Conservation (phyloP, 2,113 vertebrate genomes). For the Pyrgilauda ruficollis region DNA sequence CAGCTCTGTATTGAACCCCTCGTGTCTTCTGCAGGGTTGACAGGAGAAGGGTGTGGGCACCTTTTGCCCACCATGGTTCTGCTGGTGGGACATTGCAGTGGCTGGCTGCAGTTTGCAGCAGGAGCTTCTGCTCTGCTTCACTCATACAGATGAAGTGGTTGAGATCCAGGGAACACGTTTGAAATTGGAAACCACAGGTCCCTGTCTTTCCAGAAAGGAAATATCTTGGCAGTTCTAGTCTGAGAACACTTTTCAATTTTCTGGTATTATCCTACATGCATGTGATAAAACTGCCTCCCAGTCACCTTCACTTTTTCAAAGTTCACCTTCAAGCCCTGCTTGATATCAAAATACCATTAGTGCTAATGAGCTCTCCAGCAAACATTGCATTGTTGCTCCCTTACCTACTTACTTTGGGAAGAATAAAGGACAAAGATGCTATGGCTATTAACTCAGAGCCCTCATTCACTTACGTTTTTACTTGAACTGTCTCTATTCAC, state of each 20-base stretch:
- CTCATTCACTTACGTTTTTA: background rate
- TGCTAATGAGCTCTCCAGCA: conserved; percentile 43
- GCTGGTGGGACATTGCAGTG: background rate
- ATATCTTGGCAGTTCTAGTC: background rate
- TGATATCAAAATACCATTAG: background rate
- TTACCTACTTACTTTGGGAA: background rate
- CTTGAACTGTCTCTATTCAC: background rate
- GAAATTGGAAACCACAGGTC: background rate
- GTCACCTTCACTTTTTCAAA: background rate
- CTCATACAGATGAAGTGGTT: background rate
- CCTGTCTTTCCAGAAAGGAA: background rate
- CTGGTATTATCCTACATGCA: background rate
- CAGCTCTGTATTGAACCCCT: background rate
- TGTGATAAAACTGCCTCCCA: background rate
- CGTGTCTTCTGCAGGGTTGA: rapidly evolving
- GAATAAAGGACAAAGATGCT: background rate
- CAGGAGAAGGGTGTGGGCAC: background rate
- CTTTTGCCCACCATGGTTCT: background rate
- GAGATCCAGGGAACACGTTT: background rate
- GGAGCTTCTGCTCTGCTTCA: background rate
- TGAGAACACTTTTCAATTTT: background rate
- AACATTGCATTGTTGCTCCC: background rate
- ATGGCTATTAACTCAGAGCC: background rate
- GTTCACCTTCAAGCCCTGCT: conserved; percentile 20
- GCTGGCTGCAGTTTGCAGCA: no score